Evolutionary conservation across 2,888 invertebrate species (phyloP).

Genomic region (Andrena camellia): DNA sequence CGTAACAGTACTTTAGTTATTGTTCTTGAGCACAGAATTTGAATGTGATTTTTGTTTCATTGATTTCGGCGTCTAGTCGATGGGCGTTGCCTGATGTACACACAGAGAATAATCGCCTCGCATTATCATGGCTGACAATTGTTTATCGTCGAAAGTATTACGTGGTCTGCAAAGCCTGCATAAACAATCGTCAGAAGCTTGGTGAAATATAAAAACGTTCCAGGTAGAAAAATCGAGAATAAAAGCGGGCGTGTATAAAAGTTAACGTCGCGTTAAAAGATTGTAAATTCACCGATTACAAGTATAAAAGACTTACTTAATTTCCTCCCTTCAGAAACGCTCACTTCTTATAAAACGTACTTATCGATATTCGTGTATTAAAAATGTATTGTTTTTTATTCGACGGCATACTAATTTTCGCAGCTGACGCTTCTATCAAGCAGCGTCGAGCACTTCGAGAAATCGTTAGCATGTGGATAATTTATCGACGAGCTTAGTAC

Average conservation of each 20-base stretch:
- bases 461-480: constrained; percentile 22
- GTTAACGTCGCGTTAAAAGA: constrained; percentile 15
- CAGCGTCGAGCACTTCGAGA: constrained; percentile 32
- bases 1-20: constrained; percentile 79
- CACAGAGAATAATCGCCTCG: neutral
- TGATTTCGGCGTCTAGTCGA: constrained; percentile 67
- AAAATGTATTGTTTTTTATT: neutral
- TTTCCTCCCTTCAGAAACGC: neutral
- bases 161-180: neutral
- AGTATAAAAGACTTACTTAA: constrained; percentile 13
- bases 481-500: neutral
- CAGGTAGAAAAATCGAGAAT: constrained; percentile 14
- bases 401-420: neutral
- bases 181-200: constrained; percentile 18
- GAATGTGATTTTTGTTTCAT: constrained; percentile 60
- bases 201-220: constrained; percentile 15
- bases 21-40: constrained; percentile 82
- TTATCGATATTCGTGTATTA: constrained; percentile 4
- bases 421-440: constrained; percentile 17
- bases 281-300: constrained; percentile 19
- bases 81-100: constrained; percentile 8
- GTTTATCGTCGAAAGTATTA: neutral
- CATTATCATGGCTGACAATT: neutral
- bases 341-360: constrained; percentile 18
- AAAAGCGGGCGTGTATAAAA: constrained; percentile 30